Percentiles rank a stretch among this genome's conserved stretches.
These are phyloP conservation scores for Dynastes grantii DNA, from an alignment of 2,888 invertebrate genomes.

Conservation along the genomic window DNA sequence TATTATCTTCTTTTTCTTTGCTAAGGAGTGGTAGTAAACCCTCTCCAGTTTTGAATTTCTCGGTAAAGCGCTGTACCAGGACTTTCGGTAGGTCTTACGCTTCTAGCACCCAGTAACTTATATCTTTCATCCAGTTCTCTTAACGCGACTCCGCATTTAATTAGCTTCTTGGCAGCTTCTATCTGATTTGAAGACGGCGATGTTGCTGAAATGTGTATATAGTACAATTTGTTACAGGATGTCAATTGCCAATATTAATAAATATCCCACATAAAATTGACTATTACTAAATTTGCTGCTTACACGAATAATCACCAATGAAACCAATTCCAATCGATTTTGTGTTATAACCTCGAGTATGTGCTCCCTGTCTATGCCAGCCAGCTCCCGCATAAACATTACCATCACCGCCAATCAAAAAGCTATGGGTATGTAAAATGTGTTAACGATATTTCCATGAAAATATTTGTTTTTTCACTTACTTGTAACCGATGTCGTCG, in stretches of 20 bases:
- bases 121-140: conserved; percentile 71
- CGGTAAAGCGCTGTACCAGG: conserved; percentile 73
- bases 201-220: conserved; percentile 3
- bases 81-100: conserved; percentile 72
- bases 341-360: conserved; percentile 73
- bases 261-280: too few species aligned
- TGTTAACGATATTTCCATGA: not conserved
- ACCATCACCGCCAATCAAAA: conserved; percentile 75
- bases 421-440: conserved; percentile 65
- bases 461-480: conserved; percentile 61
- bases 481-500: conserved; percentile 77
- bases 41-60: conserved; percentile 72
- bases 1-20: too few species aligned
- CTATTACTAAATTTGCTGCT: not conserved
- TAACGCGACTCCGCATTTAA: conserved; percentile 71
- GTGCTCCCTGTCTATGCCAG: conserved; percentile 75
- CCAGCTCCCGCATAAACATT: conserved; percentile 76
- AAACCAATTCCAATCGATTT: conserved; percentile 73
- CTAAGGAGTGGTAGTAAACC: conserved; percentile 12
- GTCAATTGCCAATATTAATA: too few species aligned
- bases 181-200: conserved; percentile 56
- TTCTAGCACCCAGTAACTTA: conserved; percentile 73
- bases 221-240: too few species aligned
- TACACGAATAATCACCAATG: conserved; percentile 58
- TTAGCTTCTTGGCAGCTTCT: conserved; percentile 70